Percentiles rank a stretch among this genome's conserved stretches.
Evolutionary conservation across 2,888 invertebrate species (phyloP).

Genomic region (Hesperia comma): DNA sequence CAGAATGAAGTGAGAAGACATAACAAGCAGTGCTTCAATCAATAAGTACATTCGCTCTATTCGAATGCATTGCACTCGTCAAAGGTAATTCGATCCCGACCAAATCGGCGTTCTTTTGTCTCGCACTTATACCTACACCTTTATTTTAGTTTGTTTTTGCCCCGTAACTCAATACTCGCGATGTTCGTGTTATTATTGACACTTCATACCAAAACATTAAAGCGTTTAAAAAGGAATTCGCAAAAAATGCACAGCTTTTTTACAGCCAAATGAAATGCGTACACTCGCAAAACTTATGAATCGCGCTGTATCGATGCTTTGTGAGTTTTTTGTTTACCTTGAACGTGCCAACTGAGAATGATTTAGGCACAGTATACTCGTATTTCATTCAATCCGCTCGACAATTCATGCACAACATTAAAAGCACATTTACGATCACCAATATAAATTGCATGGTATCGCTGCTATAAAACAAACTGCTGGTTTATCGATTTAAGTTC

Average conservation of each 20-base stretch:
- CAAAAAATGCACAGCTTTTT: slow-evolving; percentile 39
- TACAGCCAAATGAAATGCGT: slow-evolving; percentile 24
- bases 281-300: slow-evolving; percentile 34
- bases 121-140: slow-evolving; percentile 80
- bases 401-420: slow-evolving; percentile 62
- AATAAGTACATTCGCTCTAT: slow-evolving; percentile 58
- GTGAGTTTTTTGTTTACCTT: slow-evolving; percentile 35
- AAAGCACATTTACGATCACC: slow-evolving; percentile 61
- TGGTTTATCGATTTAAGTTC: slow-evolving; percentile 79
- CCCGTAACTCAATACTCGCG: slow-evolving; percentile 71
- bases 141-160: slow-evolving; percentile 75
- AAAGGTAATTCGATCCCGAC: slow-evolving; percentile 78
- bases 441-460: slow-evolving; percentile 72
- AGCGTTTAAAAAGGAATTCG: slow-evolving; percentile 48
- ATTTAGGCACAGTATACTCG: slow-evolving; percentile 39
- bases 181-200: slow-evolving; percentile 79
- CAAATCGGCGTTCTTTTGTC: slow-evolving; percentile 75
- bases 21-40: slow-evolving; percentile 53
- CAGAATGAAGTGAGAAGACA: slow-evolving; percentile 27
- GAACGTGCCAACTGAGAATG: slow-evolving; percentile 36
- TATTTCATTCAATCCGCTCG: slow-evolving; percentile 57
- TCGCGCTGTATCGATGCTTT: slow-evolving; percentile 27
- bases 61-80: slow-evolving; percentile 74
- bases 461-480: slow-evolving; percentile 78
- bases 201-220: slow-evolving; percentile 79